These are phyloP conservation scores for Passerculus sandwichensis DNA, from an alignment of 2,797 vertebrate genomes.

Conservation along the genomic window DNA sequence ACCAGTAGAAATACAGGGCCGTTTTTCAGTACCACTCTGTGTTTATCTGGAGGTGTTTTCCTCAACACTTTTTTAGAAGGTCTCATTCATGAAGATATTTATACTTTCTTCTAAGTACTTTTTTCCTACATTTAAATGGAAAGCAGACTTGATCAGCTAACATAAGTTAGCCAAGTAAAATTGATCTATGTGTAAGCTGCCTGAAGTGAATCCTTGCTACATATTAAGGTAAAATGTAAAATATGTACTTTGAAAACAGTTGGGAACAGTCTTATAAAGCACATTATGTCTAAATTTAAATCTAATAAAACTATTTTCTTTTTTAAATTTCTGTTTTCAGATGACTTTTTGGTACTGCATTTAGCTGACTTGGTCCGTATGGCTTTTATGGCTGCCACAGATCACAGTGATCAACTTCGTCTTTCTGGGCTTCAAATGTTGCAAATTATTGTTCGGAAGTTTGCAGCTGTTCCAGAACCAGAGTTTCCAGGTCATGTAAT, in stretches of 20 bases:
- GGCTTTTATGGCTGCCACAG: constrained; percentile 97
- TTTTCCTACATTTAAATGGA: neutral
- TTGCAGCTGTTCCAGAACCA: constrained; percentile 87
- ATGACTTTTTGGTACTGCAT: constrained; percentile 92
- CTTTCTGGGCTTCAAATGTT: constrained; percentile 89
- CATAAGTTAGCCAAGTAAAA: neutral
- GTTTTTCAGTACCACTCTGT: neutral
- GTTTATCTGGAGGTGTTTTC: neutral
- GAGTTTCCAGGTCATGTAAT: constrained; percentile 95
- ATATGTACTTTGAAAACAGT: neutral
- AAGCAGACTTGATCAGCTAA: neutral
- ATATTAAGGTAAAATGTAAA: neutral
- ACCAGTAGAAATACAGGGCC: neutral
- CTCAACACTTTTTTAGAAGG: neutral
- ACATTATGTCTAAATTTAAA: neutral
- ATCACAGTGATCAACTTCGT: constrained; percentile 88
- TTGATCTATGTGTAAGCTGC: neutral
- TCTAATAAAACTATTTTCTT: neutral
- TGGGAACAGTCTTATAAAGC: neutral
- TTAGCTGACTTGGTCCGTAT: constrained; percentile 92
- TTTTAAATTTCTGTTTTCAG: constrained; percentile 38
- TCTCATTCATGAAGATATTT: neutral
- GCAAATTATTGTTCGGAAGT: constrained; percentile 86
- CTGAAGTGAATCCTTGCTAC: neutral
- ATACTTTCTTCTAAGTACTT: neutral